These are phyloP conservation scores for Grus americana DNA, from an alignment of 2,113 vertebrate genomes.

Conservation along the genomic window DNA sequence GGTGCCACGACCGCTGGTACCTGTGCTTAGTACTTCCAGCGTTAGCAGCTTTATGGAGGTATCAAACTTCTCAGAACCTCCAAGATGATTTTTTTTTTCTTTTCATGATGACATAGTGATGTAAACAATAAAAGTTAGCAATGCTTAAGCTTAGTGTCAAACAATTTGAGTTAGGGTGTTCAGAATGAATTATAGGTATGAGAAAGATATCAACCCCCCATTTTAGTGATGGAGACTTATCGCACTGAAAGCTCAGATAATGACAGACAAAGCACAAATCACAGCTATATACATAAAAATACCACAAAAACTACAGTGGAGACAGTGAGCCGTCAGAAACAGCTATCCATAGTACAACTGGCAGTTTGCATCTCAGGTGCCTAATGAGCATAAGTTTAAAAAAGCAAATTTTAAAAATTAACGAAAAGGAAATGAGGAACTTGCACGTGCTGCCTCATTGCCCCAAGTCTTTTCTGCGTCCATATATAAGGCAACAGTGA, in stretches of 20 bases:
- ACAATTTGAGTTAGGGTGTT: background rate
- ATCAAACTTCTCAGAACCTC: background rate
- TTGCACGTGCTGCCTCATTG: background rate
- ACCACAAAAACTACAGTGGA: background rate
- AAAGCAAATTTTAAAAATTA: background rate
- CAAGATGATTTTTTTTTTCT: background rate
- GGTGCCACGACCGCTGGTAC: background rate
- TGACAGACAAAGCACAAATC: background rate
- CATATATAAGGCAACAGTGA: too few relatives aligned
- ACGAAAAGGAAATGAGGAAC: background rate
- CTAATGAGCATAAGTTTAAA: background rate
- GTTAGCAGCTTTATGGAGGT: background rate
- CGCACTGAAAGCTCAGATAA: background rate
- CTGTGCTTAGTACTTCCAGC: accelerated
- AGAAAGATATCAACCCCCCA: background rate
- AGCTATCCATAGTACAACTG: background rate
- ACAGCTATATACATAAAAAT: background rate
- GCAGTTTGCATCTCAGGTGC: background rate
- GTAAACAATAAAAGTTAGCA: background rate
- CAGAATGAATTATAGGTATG: background rate
- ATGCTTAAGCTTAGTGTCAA: background rate
- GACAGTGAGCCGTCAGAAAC: accelerated
- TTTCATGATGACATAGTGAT: background rate
- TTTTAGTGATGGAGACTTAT: background rate
- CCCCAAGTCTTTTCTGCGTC: background rate